Percentiles rank a stretch among this genome's conserved stretches.
These are phyloP conservation scores for Rhopalosiphum maidis DNA, from an alignment of 1,140 invertebrate species.

Conservation along the genomic window DNA sequence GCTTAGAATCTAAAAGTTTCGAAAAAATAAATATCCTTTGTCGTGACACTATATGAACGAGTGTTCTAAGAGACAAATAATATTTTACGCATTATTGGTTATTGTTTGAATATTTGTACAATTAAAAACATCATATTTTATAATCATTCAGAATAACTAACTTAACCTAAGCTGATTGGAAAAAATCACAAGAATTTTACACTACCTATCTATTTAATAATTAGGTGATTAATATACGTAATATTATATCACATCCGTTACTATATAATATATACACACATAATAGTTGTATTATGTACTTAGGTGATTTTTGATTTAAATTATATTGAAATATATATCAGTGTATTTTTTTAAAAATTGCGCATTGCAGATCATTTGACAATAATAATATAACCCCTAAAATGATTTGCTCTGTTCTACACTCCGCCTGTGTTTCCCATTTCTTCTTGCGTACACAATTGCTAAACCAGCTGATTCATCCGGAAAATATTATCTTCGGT, in stretches of 20 bases:
- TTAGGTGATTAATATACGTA: no score
- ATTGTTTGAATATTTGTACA: not conserved
- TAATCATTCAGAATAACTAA: not conserved
- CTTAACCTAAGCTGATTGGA: not conserved
- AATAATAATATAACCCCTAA: constrained; percentile 16
- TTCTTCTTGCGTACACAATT: not conserved
- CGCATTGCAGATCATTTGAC: constrained; percentile 2
- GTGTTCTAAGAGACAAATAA: not conserved
- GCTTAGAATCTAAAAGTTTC: no score
- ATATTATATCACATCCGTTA: not conserved
- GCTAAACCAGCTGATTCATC: constrained; percentile 47
- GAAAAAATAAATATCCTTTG: no score
- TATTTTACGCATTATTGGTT: not conserved
- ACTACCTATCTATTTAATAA: not conserved
- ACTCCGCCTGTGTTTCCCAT: not conserved
- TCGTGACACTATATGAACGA: no score
- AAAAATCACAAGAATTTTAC: not conserved
- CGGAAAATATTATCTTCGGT: constrained; percentile 54
- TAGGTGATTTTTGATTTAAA: not conserved
- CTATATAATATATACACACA: not conserved
- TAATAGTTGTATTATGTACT: not conserved
- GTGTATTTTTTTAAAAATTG: not conserved
- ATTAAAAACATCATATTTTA: not conserved
- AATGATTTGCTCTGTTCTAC: not conserved
- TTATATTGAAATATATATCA: not conserved